Percentiles rank a stretch among this genome's conserved stretches.
Evolutionary conservation across 2,888 invertebrate species (phyloP).

Genomic region (Tubulanus polymorphus): DNA sequence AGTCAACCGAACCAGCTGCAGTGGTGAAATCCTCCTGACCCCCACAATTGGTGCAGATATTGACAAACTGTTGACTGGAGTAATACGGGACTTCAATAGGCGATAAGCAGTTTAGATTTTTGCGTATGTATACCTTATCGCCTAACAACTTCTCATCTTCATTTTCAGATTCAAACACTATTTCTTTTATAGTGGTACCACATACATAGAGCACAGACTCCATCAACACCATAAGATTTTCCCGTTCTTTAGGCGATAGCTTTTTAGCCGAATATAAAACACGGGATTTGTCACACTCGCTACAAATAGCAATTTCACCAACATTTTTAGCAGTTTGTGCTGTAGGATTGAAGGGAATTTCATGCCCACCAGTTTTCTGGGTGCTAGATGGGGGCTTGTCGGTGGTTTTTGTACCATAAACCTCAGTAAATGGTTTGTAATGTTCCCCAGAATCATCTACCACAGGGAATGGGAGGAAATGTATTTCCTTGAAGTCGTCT

Average conservation of each 20-base stretch:
- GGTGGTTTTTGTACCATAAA: background rate
- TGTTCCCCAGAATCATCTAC: background rate
- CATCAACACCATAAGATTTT: background rate
- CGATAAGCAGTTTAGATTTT: background rate
- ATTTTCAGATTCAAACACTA: background rate
- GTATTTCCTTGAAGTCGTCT: background rate
- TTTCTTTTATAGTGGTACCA: background rate
- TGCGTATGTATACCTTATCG: background rate
- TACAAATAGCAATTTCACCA: background rate
- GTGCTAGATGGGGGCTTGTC: too few relatives aligned
- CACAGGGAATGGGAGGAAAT: background rate
- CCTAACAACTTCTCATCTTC: too few relatives aligned
- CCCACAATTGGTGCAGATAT: too few relatives aligned
- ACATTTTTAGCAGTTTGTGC: slow-evolving; percentile 1
- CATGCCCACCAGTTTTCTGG: too few relatives aligned
- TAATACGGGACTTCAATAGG: background rate
- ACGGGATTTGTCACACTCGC: background rate
- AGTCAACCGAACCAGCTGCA: too few relatives aligned
- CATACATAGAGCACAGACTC: background rate
- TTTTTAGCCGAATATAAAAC: background rate
- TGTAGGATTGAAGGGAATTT: background rate
- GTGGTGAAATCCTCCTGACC: too few relatives aligned
- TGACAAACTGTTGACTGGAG: too few relatives aligned
- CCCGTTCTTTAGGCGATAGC: background rate
- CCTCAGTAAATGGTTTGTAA: background rate